These are phyloP conservation scores for Bombus sibiricus DNA, from an alignment of 1,140 invertebrate species.

Conservation along the genomic window DNA sequence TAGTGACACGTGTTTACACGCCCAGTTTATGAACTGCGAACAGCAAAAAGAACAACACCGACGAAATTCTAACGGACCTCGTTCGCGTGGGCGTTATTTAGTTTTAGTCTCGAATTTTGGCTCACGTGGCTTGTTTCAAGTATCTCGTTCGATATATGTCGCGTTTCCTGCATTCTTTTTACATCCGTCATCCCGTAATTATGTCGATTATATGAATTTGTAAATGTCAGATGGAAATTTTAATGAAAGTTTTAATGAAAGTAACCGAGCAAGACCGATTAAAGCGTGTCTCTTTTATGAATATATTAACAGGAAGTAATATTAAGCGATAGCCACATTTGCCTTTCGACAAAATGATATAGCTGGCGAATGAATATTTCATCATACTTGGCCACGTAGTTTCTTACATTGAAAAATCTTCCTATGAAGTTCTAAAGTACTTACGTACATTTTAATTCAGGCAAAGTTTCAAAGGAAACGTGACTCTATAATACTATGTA, in stretches of 20 bases:
- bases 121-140: not conserved
- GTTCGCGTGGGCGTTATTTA: constrained; percentile 28
- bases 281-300: not conserved
- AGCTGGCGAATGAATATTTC: not conserved
- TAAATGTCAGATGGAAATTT: not conserved
- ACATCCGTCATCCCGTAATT: not conserved
- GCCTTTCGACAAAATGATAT: not conserved
- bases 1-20: constrained; percentile 50
- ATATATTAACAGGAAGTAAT: not conserved
- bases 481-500: not conserved
- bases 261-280: too few species aligned
- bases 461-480: not conserved
- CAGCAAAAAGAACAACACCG: constrained; percentile 9
- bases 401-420: not conserved
- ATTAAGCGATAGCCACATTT: not conserved
- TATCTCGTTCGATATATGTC: not conserved
- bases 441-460: not conserved
- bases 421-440: not conserved
- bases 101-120: not conserved
- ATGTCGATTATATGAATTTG: not conserved
- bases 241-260: not conserved
- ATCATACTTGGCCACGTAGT: not conserved
- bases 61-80: constrained; percentile 40
- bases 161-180: not conserved
- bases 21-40: constrained; percentile 44